These are phyloP conservation scores for Drosophila peninsularis DNA, from an alignment of 2,888 invertebrate species.

Conservation along the genomic window DNA sequence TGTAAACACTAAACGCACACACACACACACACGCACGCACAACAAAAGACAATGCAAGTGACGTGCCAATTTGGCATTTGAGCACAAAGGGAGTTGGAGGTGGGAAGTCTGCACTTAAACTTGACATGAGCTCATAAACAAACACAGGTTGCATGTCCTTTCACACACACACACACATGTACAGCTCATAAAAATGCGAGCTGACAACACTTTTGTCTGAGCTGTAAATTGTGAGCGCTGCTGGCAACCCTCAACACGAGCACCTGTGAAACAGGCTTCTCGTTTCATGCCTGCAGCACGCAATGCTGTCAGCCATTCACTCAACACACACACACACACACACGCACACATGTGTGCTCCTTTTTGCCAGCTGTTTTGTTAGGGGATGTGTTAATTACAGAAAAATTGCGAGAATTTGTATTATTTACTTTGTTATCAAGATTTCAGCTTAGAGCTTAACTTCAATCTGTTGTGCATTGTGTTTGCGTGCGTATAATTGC, in stretches of 20 bases:
- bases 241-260: constrained; percentile 30
- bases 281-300: constrained; percentile 70
- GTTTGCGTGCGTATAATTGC: constrained; percentile 18
- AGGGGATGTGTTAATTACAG: constrained; percentile 76
- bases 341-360: constrained; percentile 18
- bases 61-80: constrained; percentile 56
- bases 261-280: constrained; percentile 28
- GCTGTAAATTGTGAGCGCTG: constrained; percentile 63
- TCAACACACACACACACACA: constrained; percentile 40
- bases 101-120: constrained; percentile 58
- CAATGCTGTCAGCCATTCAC: constrained; percentile 69
- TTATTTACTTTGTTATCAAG: constrained; percentile 79
- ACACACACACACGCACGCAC: constrained; percentile 46
- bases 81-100: background rate
- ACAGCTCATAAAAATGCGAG: constrained; percentile 72
- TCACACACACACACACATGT: constrained; percentile 20
- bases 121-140: constrained; percentile 65
- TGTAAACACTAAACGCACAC: constrained; percentile 47
- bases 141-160: constrained; percentile 62
- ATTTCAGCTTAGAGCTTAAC: constrained; percentile 58
- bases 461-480: constrained; percentile 40
- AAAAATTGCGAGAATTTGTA: constrained; percentile 80
- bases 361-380: constrained; percentile 54
- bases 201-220: constrained; percentile 76
- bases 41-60: constrained; percentile 57